Conservation (phyloP, 2,888 invertebrate species). For the Pheosia tremula region DNA sequence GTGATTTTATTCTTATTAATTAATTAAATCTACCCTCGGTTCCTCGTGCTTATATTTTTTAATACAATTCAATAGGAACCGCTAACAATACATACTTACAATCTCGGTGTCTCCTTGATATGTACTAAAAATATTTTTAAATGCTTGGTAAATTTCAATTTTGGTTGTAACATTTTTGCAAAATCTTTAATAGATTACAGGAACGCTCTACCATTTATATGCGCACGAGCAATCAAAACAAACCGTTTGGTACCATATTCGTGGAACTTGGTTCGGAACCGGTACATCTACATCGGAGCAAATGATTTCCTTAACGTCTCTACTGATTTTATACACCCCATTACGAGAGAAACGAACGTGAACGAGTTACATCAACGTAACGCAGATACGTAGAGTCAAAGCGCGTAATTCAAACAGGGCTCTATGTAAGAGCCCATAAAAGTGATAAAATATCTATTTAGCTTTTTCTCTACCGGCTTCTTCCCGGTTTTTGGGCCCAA, state of each 20-base stretch:
- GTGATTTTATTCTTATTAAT: too few species aligned
- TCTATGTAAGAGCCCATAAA: constrained; percentile 77
- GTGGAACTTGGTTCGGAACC: constrained; percentile 12
- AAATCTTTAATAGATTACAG: too few species aligned
- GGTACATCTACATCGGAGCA: constrained; percentile 11
- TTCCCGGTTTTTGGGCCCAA: constrained; percentile 51
- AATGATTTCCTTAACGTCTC: constrained; percentile 25
- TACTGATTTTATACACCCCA: constrained; percentile 32
- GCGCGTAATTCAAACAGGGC: constrained; percentile 68
- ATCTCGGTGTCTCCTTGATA: too few species aligned
- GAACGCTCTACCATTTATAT: too few species aligned
- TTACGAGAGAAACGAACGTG: constrained; percentile 20
- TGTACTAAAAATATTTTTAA: too few species aligned
- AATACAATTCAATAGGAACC: too few species aligned
- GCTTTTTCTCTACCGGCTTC: constrained; percentile 63
- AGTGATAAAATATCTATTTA: constrained; percentile 83
- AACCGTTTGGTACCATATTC: constrained; percentile 10
- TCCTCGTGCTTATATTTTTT: too few species aligned
- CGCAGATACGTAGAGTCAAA: constrained; percentile 37
- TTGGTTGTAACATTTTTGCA: too few species aligned
- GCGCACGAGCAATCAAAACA: neutral
- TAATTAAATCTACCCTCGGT: too few species aligned
- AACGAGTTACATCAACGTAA: constrained; percentile 27
- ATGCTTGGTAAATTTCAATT: too few species aligned
- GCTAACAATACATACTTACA: too few species aligned